Conservation (phyloP, 2,888 invertebrate genomes). For the Cataglyphis cursor region DNA sequence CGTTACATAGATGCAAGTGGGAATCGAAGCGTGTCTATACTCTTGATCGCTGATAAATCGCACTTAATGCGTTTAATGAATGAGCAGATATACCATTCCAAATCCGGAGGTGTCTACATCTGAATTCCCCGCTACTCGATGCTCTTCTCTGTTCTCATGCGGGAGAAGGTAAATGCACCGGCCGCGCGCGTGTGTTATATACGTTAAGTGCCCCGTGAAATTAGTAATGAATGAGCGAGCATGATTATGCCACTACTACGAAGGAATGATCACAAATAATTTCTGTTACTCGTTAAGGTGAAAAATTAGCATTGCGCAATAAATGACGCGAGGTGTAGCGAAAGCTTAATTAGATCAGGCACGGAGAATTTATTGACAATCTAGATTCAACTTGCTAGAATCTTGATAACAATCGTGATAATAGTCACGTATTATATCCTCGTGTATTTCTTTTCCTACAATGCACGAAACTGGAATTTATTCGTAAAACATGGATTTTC, state of each 20-base stretch:
- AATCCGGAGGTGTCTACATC: constrained; percentile 29
- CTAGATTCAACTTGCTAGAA: neutral
- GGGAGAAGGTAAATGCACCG: constrained; percentile 45
- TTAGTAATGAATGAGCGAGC: constrained; percentile 38
- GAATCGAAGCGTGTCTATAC: constrained; percentile 73
- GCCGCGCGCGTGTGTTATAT: constrained; percentile 10
- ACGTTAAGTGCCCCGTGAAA: constrained; percentile 45
- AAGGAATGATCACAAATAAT: constrained; percentile 29
- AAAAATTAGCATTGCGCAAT: constrained; percentile 24
- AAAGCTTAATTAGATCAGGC: neutral
- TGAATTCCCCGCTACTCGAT: constrained; percentile 31
- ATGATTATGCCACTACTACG: constrained; percentile 13
- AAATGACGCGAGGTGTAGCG: neutral
- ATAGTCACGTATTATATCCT: neutral
- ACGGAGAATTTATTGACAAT: neutral
- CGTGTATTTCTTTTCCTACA: neutral
- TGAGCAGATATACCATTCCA: constrained; percentile 53
- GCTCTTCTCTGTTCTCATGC: neutral
- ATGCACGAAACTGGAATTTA: neutral
- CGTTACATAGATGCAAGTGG: constrained; percentile 40
- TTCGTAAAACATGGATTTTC: neutral
- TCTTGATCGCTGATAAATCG: constrained; percentile 74
- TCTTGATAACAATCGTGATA: neutral
- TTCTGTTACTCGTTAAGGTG: constrained; percentile 1
- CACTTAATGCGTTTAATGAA: constrained; percentile 75